A percentile compares a stretch with the other conserved stretches of the same genome.
phyloP scores from a whole-genome alignment of 1,140 invertebrate species.

The Pentalonia nigronervosa region DNA sequence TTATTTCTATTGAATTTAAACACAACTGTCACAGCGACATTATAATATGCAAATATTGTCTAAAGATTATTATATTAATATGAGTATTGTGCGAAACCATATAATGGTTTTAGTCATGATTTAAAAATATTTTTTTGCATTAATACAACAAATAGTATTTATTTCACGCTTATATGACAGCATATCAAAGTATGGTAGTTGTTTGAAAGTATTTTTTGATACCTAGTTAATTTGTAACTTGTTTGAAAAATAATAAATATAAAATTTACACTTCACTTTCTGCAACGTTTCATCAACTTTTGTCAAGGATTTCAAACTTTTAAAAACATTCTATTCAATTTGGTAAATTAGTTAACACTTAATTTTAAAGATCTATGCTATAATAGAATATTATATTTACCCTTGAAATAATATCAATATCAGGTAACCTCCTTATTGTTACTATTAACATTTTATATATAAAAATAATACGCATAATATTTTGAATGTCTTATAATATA shows the following conservation, averaged over 20 bases:
- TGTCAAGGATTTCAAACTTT: not conserved
- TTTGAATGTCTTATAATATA: not conserved
- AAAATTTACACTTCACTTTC: not conserved
- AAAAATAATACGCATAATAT: conserved; percentile 17
- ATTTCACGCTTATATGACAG: not conserved
- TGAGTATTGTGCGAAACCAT: not conserved
- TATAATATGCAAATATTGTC: not conserved
- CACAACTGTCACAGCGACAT: not conserved
- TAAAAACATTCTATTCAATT: not conserved
- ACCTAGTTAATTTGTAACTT: not conserved
- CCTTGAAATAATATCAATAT: not conserved
- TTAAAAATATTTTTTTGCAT: not conserved
- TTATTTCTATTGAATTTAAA: not conserved
- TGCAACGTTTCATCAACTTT: not conserved
- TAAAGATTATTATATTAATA: not conserved
- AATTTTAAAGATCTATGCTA: not conserved
- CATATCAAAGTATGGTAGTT: not conserved
- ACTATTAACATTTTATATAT: not conserved
- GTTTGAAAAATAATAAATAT: not conserved
- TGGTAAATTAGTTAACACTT: not conserved
- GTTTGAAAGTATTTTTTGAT: not conserved
- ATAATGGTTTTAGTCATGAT: not conserved
- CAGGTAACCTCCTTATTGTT: not conserved
- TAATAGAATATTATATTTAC: not conserved
- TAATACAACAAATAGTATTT: not conserved